Conservation (phyloP, 2,888 invertebrate genomes). For the Aporophyla lueneburgensis region DNA sequence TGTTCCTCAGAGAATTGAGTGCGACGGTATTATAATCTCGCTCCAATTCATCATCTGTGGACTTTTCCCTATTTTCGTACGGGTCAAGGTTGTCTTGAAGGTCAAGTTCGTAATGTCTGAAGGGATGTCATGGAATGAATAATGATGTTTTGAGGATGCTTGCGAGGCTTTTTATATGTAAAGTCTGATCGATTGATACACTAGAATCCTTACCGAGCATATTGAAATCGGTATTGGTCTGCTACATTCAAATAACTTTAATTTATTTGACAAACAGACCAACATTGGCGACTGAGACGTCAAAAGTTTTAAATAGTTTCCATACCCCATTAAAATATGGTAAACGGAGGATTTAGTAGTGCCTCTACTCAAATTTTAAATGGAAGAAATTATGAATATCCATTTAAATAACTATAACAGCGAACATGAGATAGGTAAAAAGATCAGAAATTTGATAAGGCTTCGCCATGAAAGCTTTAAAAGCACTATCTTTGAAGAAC, state of each 20-base stretch:
- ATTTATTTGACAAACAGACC: not conserved
- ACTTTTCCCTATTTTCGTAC: slow-evolving; percentile 59
- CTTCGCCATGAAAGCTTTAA: not conserved
- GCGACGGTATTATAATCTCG: slow-evolving; percentile 68
- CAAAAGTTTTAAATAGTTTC: not conserved
- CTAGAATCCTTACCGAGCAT: not conserved
- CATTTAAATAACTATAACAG: not conserved
- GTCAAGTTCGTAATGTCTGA: slow-evolving; percentile 57
- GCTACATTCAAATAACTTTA: not conserved
- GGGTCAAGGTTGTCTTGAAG: slow-evolving; percentile 48
- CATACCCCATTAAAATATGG: not conserved
- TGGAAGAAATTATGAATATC: not conserved
- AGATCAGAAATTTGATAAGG: not conserved
- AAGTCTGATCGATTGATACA: slow-evolving; percentile 4
- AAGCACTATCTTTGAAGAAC: slow-evolving; percentile 2
- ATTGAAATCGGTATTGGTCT: not conserved
- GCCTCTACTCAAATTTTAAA: not conserved
- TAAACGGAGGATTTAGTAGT: not conserved
- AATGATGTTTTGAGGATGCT: slow-evolving; percentile 33
- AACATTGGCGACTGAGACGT: not conserved
- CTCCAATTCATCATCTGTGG: slow-evolving; percentile 71
- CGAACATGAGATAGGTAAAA: not conserved
- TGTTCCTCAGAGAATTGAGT: slow-evolving; percentile 69
- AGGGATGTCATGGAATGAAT: slow-evolving; percentile 37
- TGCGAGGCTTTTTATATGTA: slow-evolving; percentile 28